These are phyloP conservation scores for Trachymyrmex septentrionalis DNA, from an alignment of 1,140 invertebrate species.

Conservation along the genomic window DNA sequence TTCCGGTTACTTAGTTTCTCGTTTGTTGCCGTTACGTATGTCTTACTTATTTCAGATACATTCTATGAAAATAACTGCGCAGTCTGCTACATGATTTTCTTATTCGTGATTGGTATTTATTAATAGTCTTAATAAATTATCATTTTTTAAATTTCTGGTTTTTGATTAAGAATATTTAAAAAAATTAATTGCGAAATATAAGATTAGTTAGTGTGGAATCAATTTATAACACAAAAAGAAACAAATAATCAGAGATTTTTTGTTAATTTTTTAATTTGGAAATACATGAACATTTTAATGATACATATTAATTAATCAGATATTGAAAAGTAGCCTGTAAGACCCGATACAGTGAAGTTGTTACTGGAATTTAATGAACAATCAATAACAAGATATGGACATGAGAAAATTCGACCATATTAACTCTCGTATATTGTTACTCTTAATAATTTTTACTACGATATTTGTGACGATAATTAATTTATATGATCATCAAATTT, in stretches of 20 bases:
- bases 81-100: neutral
- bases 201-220: neutral
- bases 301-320: neutral
- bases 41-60: slow-evolving; percentile 8
- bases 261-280: neutral
- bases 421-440: no score
- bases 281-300: no score
- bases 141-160: neutral
- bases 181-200: neutral
- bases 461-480: no score
- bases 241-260: neutral
- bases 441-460: no score
- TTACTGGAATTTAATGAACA: no score
- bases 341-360: no score
- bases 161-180: neutral
- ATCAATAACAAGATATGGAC: no score
- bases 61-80: slow-evolving; percentile 1
- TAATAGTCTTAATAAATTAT: neutral
- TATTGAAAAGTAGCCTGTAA: no score
- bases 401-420: no score
- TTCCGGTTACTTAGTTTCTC: slow-evolving; percentile 11
- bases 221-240: neutral
- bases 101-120: neutral
- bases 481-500: no score
- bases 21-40: slow-evolving; percentile 16